Evolutionary conservation across 2,888 invertebrate genomes (phyloP).

Genomic region (Slavum lentiscoides): DNA sequence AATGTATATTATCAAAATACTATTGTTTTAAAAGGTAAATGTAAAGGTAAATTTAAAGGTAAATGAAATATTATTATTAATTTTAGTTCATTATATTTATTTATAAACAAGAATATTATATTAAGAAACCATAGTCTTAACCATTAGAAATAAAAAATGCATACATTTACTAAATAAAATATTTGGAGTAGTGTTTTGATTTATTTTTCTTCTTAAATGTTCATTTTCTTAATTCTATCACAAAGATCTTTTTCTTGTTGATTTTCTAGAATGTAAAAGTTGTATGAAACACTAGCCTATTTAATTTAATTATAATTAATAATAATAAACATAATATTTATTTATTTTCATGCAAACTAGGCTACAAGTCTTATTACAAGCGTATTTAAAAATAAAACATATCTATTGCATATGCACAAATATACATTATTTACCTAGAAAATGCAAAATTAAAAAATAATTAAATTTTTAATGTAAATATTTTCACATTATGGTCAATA

Average conservation of each 20-base stretch:
- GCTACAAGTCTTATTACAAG: neutral
- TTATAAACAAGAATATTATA: neutral
- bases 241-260: neutral
- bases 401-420: neutral
- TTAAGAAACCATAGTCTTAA: neutral
- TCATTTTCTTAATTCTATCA: slow-evolving; percentile 8
- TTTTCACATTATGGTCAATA: neutral
- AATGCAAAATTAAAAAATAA: too few species aligned
- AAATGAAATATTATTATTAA: too few species aligned
- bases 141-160: neutral
- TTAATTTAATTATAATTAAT: neutral
- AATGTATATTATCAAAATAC: too few species aligned
- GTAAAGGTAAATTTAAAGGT: too few species aligned
- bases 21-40: too few species aligned
- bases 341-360: slow-evolving; percentile 11
- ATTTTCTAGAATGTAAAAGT: slow-evolving; percentile 24
- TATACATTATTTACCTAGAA: neutral
- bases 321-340: neutral
- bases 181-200: neutral
- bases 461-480: too few species aligned
- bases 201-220: neutral
- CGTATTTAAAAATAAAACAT: neutral
- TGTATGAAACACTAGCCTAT: neutral
- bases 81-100: too few species aligned
- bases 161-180: slow-evolving; percentile 21